Conservation (phyloP, 2,888 invertebrate genomes). For the Oligia strigilis region DNA sequence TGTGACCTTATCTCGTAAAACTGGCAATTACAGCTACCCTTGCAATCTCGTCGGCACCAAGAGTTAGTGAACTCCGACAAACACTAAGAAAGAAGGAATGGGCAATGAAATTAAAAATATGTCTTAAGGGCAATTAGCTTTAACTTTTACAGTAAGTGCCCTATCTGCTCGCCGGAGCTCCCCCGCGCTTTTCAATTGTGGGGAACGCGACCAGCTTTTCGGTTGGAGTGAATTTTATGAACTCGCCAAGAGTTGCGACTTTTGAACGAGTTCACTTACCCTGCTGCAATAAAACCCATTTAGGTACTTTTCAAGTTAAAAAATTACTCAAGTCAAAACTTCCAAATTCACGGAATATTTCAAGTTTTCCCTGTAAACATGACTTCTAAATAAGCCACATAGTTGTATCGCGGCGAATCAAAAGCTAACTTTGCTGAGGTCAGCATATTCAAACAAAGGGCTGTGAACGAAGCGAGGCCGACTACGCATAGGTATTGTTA, state of each 20-base stretch:
- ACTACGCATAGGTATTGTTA: slow-evolving; percentile 80
- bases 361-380: slow-evolving; percentile 18
- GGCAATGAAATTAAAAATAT: slow-evolving; percentile 91
- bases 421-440: slow-evolving; percentile 59
- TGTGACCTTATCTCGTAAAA: slow-evolving; percentile 90
- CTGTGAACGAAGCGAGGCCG: slow-evolving; percentile 70
- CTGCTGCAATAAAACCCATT: slow-evolving; percentile 53
- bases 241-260: slow-evolving; percentile 84
- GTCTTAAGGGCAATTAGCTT: slow-evolving; percentile 91
- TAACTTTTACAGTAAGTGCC: slow-evolving; percentile 91
- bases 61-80: slow-evolving; percentile 86
- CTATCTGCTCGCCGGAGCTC: slow-evolving; percentile 83
- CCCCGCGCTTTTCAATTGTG: slow-evolving; percentile 89
- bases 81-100: slow-evolving; percentile 88
- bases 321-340: slow-evolving; percentile 15
- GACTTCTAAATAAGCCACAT: slow-evolving; percentile 15
- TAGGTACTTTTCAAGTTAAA: slow-evolving; percentile 41
- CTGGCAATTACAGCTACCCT: slow-evolving; percentile 88
- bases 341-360: slow-evolving; percentile 8
- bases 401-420: slow-evolving; percentile 41
- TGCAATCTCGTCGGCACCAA: slow-evolving; percentile 78
- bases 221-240: slow-evolving; percentile 88
- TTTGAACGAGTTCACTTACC: slow-evolving; percentile 82
- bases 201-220: slow-evolving; percentile 85
- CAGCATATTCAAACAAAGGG: slow-evolving; percentile 70